phyloP scores from a whole-genome alignment of 2,888 invertebrate genomes.

The Vannuccia rotundouncinata region DNA sequence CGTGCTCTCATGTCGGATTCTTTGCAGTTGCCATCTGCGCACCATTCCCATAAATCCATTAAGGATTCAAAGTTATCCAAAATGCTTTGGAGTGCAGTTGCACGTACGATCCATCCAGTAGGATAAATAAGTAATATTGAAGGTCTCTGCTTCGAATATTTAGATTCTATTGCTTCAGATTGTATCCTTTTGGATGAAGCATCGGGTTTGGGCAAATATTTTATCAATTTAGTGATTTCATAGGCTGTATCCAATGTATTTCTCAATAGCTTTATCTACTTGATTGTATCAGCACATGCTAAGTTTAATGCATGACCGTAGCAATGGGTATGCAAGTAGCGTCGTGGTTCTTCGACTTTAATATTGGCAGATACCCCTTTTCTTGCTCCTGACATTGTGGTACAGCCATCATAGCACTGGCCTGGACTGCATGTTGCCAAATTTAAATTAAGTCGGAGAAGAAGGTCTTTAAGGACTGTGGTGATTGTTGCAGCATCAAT shows the following conservation, averaged over 20 bases:
- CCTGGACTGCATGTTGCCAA: neutral
- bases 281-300: neutral
- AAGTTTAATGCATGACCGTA: neutral
- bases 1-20: neutral
- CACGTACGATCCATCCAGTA: neutral
- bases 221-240: neutral
- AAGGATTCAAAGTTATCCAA: neutral
- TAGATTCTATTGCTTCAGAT: neutral
- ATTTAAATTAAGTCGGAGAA: neutral
- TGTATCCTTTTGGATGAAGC: neutral
- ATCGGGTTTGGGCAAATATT: neutral
- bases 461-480: neutral
- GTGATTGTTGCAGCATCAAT: neutral
- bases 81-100: neutral
- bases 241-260: neutral
- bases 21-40: neutral
- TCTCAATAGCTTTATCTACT: neutral
- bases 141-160: neutral
- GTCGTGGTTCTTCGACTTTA: neutral
- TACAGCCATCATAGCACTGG: neutral
- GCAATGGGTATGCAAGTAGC: neutral
- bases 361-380: neutral
- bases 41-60: neutral
- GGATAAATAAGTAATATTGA: neutral
- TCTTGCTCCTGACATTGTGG: neutral